Conservation (phyloP, 1,140 invertebrate species). For the Atta texana region DNA sequence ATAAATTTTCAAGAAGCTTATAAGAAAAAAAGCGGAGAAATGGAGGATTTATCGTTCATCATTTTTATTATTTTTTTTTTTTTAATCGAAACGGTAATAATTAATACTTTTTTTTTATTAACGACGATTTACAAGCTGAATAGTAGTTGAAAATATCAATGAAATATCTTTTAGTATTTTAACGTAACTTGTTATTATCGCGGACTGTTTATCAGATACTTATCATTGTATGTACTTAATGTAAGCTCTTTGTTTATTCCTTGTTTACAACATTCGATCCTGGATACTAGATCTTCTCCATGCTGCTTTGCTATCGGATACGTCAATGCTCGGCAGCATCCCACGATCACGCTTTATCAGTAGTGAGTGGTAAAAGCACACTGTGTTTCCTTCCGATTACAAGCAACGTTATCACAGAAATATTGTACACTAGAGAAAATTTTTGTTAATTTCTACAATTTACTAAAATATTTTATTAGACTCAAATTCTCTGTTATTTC, state of each 20-base stretch:
- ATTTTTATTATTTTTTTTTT: background rate
- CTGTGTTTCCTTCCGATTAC: slow-evolving; percentile 71
- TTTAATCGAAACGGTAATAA: slow-evolving; percentile 10
- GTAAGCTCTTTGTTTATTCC: slow-evolving; percentile 26
- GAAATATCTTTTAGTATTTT: background rate
- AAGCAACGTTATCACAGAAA: slow-evolving; percentile 57
- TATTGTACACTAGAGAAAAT: background rate
- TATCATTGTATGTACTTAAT: background rate
- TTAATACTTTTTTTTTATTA: slow-evolving; percentile 19
- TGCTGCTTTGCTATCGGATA: slow-evolving; percentile 66
- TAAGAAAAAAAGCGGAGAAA: background rate
- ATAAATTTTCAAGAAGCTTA: background rate
- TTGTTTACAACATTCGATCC: slow-evolving; percentile 14
- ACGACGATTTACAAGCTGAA: background rate
- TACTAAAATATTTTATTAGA: background rate
- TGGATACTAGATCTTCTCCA: slow-evolving; percentile 21
- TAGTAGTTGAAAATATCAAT: background rate
- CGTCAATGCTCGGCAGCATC: slow-evolving; percentile 75
- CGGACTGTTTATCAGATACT: background rate
- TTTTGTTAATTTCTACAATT: slow-evolving; percentile 11
- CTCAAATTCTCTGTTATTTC: background rate
- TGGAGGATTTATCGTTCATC: background rate
- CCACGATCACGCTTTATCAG: slow-evolving; percentile 72
- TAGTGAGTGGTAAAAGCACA: slow-evolving; percentile 49
- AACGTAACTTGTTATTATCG: background rate